Conservation (phyloP, 2,113 vertebrate species). For the Nipponia nippon region DNA sequence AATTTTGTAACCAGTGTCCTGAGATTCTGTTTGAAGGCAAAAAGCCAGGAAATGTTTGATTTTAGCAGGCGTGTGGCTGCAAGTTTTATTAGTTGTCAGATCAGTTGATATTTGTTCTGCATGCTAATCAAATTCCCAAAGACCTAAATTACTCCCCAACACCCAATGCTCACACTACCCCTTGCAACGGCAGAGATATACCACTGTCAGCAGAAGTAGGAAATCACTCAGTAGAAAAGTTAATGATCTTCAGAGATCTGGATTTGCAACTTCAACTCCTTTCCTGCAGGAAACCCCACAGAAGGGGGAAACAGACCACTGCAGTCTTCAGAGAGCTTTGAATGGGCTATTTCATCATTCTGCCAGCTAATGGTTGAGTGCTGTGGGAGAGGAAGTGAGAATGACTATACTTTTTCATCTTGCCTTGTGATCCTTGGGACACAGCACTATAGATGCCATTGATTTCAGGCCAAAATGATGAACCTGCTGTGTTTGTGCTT, state of each 20-base stretch:
- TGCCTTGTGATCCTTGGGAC: background rate
- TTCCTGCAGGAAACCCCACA: background rate
- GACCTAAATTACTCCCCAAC: background rate
- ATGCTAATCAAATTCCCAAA: background rate
- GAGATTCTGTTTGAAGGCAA: background rate
- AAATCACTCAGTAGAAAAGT: background rate
- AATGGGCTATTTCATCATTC: background rate
- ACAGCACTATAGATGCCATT: background rate
- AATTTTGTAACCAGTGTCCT: background rate
- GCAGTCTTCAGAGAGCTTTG: background rate
- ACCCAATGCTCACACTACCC: fast-evolving
- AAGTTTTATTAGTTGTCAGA: background rate
- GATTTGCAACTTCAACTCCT: background rate
- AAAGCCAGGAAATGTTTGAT: background rate
- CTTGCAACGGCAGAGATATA: background rate
- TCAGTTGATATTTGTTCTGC: background rate
- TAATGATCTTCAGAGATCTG: background rate
- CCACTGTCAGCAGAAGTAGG: background rate
- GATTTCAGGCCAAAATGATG: background rate
- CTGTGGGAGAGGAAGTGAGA: background rate
- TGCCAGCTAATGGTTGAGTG: background rate
- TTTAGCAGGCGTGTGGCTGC: background rate
- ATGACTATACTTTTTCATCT: background rate
- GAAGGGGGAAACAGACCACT: background rate
- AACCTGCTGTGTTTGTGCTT: background rate